Evolutionary conservation across 2,888 invertebrate species (phyloP).

Genomic region (Polyommatus icarus): DNA sequence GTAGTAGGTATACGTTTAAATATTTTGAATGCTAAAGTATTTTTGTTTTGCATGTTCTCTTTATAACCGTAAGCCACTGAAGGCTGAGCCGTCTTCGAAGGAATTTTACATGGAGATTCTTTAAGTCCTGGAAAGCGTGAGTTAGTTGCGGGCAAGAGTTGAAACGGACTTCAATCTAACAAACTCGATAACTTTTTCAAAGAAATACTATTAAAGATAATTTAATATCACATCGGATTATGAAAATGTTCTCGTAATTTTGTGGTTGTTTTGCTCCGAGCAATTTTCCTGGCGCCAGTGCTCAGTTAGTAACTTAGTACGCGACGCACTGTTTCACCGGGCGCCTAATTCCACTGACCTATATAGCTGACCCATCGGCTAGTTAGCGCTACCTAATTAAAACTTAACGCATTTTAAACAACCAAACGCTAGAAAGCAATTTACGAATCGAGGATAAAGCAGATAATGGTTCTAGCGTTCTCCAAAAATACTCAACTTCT

Average conservation of each 20-base stretch:
- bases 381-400: slow-evolving; percentile 10
- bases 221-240: neutral
- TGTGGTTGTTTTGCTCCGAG: neutral
- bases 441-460: neutral
- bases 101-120: neutral
- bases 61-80: neutral
- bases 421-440: neutral
- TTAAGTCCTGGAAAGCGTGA: neutral
- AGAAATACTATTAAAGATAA: too few species aligned
- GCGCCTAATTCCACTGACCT: slow-evolving; percentile 17
- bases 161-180: too few species aligned
- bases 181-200: too few species aligned
- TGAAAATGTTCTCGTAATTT: neutral
- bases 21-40: neutral
- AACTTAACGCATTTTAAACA: slow-evolving; percentile 10
- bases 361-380: slow-evolving; percentile 15
- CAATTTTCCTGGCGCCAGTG: slow-evolving; percentile 2
- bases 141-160: too few species aligned
- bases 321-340: slow-evolving; percentile 10
- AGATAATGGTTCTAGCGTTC: neutral
- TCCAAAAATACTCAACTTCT: neutral
- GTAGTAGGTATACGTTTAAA: neutral
- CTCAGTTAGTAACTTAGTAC: neutral
- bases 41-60: neutral
- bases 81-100: neutral